Evolutionary conservation across 37 sponge, comb jelly and placozoan species (phyloP).

Genomic region (Sycon ciliatum): DNA sequence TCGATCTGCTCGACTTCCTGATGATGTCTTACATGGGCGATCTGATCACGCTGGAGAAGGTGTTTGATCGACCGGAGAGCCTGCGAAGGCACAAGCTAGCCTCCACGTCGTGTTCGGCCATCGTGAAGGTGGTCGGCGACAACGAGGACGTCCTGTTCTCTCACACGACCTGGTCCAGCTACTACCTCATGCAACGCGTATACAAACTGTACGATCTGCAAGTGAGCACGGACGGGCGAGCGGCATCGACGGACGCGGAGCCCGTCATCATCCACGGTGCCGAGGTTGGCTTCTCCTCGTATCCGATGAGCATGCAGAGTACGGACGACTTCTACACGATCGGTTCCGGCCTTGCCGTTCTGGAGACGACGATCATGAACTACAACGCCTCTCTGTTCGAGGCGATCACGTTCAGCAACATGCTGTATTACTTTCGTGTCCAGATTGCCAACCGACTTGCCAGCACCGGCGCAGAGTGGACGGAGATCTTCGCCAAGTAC

Average conservation of each 20-base stretch:
- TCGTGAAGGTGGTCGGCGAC: constrained; percentile 64
- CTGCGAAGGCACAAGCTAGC: constrained; percentile 20
- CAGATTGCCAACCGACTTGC: constrained; percentile 81
- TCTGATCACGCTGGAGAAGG: constrained; percentile 68
- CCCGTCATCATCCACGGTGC: constrained; percentile 39
- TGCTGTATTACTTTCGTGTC: constrained; percentile 52
- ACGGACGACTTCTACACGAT: constrained; percentile 81
- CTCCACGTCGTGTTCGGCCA: constrained; percentile 85
- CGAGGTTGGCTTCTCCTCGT: constrained; percentile 72
- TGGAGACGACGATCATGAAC: constrained; percentile 89
- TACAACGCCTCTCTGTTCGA: constrained; percentile 56
- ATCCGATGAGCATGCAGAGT: constrained; percentile 71
- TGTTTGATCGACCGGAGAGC: constrained; percentile 30
- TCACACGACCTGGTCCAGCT: constrained; percentile 86
- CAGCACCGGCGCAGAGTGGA: constrained; percentile 59
- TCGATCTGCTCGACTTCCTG: too few relatives aligned
- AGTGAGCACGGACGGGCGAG: too few relatives aligned
- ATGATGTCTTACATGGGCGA: constrained; percentile 71
- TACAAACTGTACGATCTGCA: constrained; percentile 67
- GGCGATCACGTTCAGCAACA: constrained; percentile 53
- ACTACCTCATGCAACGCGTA: constrained; percentile 67
- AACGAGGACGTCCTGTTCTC: constrained; percentile 63
- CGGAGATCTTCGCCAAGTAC: constrained; percentile 41
- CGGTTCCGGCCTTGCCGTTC: constrained; percentile 62
- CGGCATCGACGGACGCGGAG: not conserved